Conservation (phyloP, 1,140 invertebrate species). For the Pseudomyrmex dendroicus region DNA sequence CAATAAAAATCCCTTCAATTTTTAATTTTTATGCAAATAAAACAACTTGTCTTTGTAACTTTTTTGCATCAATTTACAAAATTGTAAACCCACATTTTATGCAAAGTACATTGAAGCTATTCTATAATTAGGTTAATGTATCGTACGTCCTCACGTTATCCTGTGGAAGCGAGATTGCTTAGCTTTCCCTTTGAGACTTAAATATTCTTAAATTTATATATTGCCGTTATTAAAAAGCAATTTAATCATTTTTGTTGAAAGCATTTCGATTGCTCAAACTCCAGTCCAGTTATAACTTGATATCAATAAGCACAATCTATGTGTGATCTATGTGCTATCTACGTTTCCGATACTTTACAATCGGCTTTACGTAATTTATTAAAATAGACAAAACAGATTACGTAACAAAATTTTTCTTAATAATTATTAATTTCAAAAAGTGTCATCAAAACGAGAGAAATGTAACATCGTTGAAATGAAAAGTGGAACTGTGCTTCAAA, state of each 20-base stretch:
- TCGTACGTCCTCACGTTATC: neutral
- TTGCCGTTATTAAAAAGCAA: neutral
- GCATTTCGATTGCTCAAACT: too few species aligned
- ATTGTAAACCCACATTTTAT: constrained; percentile 39
- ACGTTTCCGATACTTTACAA: too few species aligned
- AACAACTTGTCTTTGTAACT: neutral
- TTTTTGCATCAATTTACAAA: constrained; percentile 36
- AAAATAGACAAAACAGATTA: too few species aligned
- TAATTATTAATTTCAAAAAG: too few species aligned
- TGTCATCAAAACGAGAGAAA: neutral
- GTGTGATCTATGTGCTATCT: too few species aligned
- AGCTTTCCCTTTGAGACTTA: constrained; percentile 10
- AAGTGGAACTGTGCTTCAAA: neutral
- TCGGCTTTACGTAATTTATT: too few species aligned
- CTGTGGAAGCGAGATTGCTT: constrained; percentile 33
- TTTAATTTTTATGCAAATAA: neutral
- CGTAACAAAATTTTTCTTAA: too few species aligned
- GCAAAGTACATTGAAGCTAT: constrained; percentile 24
- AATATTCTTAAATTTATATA: constrained; percentile 35
- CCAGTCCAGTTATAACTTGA: too few species aligned
- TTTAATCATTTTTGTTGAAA: neutral
- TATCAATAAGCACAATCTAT: too few species aligned
- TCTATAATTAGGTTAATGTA: constrained; percentile 61
- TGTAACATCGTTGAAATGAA: neutral
- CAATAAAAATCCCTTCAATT: neutral